Evolutionary conservation across 2,113 vertebrate genomes (phyloP).

Genomic region (Brevimyrus niger): DNA sequence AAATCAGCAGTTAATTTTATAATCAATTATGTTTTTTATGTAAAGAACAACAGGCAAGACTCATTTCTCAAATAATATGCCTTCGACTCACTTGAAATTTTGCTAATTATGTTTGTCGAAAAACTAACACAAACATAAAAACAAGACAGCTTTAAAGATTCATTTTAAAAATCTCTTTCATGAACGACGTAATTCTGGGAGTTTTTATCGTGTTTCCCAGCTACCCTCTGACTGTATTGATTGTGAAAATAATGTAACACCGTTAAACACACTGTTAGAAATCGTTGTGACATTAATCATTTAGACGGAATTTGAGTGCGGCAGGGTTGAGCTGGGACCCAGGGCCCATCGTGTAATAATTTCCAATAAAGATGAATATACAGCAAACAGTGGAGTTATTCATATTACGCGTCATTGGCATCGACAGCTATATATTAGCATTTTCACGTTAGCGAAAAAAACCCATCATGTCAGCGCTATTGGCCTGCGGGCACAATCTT

Average conservation of each 20-base stretch:
- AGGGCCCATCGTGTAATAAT: not conserved
- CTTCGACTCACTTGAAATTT: not conserved
- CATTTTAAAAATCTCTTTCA: not conserved
- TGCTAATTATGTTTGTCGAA: not conserved
- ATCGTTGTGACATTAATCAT: not conserved
- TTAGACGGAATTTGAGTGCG: not conserved
- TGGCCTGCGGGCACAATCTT: not conserved
- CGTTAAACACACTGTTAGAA: constrained; percentile 3
- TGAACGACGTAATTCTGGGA: not conserved
- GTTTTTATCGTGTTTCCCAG: not conserved
- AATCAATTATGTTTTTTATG: not conserved
- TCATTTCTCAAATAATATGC: not conserved
- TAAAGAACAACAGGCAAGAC: not conserved
- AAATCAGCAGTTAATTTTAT: not conserved
- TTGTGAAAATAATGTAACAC: not conserved
- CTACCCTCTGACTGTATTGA: constrained; percentile 14
- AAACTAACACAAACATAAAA: not conserved
- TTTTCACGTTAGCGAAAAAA: not conserved
- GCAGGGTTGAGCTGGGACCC: not conserved
- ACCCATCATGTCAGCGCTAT: not conserved
- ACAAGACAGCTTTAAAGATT: not conserved
- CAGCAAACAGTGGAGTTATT: constrained; percentile 6
- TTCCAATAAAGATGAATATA: constrained; percentile 3
- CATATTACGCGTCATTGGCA: constrained; percentile 9
- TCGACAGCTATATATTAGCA: not conserved